Evolutionary conservation across 1,140 invertebrate species (phyloP).

Genomic region (Latrodectus geometricus): DNA sequence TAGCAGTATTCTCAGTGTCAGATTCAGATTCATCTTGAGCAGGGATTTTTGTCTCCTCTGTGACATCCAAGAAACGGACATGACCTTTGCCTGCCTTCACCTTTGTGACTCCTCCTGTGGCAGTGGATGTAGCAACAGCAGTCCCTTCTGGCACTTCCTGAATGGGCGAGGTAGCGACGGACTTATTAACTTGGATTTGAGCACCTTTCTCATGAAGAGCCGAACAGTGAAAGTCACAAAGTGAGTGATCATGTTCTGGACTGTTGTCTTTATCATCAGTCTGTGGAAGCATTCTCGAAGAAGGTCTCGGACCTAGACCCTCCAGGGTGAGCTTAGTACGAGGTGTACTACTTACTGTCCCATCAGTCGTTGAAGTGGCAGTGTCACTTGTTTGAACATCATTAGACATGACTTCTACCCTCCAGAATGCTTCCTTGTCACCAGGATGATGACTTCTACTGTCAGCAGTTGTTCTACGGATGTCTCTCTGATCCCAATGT

Average conservation of each 20-base stretch:
- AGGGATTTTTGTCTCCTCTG: slow-evolving; percentile 55
- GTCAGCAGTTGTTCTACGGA: slow-evolving; percentile 63
- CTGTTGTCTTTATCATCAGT: slow-evolving; percentile 52
- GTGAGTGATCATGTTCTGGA: slow-evolving; percentile 69
- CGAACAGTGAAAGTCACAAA: slow-evolving; percentile 96
- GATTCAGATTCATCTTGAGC: slow-evolving; percentile 84
- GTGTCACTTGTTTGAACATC: slow-evolving; percentile 59
- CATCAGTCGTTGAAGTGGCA: slow-evolving; percentile 48
- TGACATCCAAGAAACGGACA: slow-evolving; percentile 63
- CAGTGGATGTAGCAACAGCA: slow-evolving; percentile 50
- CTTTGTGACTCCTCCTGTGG: slow-evolving; percentile 39
- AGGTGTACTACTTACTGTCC: slow-evolving; percentile 30
- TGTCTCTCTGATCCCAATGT: slow-evolving; percentile 83
- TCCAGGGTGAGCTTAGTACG: slow-evolving; percentile 64
- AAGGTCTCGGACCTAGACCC: slow-evolving; percentile 57
- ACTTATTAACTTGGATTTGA: slow-evolving; percentile 89
- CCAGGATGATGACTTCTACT: slow-evolving; percentile 63
- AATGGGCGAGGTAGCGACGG: slow-evolving; percentile 89
- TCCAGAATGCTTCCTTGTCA: slow-evolving; percentile 55
- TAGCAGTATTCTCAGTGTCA: slow-evolving; percentile 89
- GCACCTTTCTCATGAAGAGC: slow-evolving; percentile 91
- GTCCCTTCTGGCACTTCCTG: slow-evolving; percentile 74
- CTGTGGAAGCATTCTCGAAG: slow-evolving; percentile 61
- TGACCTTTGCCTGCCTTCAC: slow-evolving; percentile 62
- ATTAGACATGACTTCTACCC: slow-evolving; percentile 58